Evolutionary conservation across 2,113 vertebrate species (phyloP), one percentile per base, ranked within the genome.

Genomic region (Hydrolagus affinis): DNA sequence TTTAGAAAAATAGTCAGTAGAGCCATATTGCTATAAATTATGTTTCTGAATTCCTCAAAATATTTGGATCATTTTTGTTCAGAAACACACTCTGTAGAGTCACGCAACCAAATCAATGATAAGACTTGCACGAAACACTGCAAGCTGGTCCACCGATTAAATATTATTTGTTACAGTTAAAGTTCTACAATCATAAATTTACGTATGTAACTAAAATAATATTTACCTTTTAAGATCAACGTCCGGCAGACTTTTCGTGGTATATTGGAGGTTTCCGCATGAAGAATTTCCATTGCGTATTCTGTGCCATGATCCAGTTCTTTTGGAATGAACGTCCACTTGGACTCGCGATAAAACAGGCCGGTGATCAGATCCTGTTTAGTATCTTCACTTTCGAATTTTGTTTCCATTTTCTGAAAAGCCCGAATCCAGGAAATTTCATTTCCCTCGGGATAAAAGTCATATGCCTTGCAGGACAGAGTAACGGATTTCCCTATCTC

Each of bases 221-320:
- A 21, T 30, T 83, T 56, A 83, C 78, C 60, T 17, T 21, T 66
- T 32, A 83, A 15, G 19, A 30, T 66, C 62, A 83, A 30, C 30
- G 4, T 0, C 21, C 66, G 9, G 32, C 60, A 66, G 78, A 62
- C 10, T 17, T 25, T 25, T 8, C 19, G 8, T 30, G 78, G 23
- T 2, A 21, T 83, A 28, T 17, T 21, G 64, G 78, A 83, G 66
- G 78, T 83, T 32, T 19, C 60, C 64, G 14, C 11, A 10, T 66
- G 78, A 83, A 83, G 78, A 15, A 83, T 19, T 32, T 83, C 14
- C 78, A 83, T 83, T 12, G 64, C 66, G 25, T 30, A 66, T 17
- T 66, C 78, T 30, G 28, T 66, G 17, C 78, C 78, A 8, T 83
- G 60, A n/a, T 83, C 78, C 25, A 1, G 0, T 30, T 10, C 0